These are phyloP conservation scores for Orgyia antiqua DNA, from an alignment of 2,888 invertebrate species.

Conservation along the genomic window DNA sequence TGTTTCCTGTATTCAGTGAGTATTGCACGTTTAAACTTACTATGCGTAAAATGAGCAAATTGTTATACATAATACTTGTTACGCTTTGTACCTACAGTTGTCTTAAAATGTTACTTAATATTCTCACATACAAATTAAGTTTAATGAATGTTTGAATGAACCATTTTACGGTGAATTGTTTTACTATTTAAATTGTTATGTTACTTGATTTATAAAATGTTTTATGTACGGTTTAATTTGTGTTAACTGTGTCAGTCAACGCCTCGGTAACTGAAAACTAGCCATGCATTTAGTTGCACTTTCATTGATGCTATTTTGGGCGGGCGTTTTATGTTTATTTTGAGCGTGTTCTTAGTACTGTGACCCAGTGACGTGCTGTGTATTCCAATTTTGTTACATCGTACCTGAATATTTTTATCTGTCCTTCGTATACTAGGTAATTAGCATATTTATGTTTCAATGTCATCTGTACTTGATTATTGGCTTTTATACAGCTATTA, in stretches of 20 bases:
- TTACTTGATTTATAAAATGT: no score
- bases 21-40: constrained; percentile 9
- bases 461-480: no score
- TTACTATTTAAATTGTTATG: constrained; percentile 9
- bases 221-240: constrained; percentile 4
- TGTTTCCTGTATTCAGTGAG: constrained; percentile 13
- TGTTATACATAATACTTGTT: not conserved
- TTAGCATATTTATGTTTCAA: constrained; percentile 2
- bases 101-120: not conserved
- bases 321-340: constrained; percentile 53
- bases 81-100: not conserved
- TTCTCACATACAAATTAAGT: constrained; percentile 4
- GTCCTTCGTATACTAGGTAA: constrained; percentile 5
- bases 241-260: constrained; percentile 6
- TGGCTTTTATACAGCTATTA: no score
- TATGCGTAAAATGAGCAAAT: constrained; percentile 8
- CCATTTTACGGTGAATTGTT: constrained; percentile 13
- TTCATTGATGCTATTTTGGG: constrained; percentile 51
- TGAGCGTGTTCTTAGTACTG: constrained; percentile 49
- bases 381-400: constrained; percentile 44
- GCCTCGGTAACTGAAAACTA: constrained; percentile 8
- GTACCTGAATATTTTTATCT: constrained; percentile 46
- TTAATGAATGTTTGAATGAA: constrained; percentile 13
- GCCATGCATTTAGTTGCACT: constrained; percentile 36
- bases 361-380: constrained; percentile 64